Conservation (phyloP, 1,140 invertebrate species). For the Ruditapes philippinarum region DNA sequence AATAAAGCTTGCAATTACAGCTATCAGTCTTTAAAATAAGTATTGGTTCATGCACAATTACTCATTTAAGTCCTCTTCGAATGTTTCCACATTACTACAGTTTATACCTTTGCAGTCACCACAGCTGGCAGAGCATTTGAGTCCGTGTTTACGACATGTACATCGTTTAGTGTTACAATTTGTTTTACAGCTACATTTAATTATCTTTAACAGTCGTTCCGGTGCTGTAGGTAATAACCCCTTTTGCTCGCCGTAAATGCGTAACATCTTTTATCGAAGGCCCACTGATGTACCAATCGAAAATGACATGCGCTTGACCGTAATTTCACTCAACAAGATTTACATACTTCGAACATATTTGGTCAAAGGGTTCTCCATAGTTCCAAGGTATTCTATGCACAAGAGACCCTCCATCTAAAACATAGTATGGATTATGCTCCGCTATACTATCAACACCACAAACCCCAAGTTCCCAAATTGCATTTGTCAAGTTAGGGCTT, state of each 20-base stretch:
- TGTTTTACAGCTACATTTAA: constrained; percentile 70
- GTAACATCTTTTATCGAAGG: constrained; percentile 45
- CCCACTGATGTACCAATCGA: constrained; percentile 8
- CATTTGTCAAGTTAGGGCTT: constrained; percentile 67
- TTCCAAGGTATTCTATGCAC: constrained; percentile 45
- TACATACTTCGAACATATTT: background rate
- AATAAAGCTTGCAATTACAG: too few relatives aligned
- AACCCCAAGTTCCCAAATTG: constrained; percentile 53
- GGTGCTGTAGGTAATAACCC: constrained; percentile 53
- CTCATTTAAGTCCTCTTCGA: too few relatives aligned
- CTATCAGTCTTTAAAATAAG: too few relatives aligned
- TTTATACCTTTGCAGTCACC: constrained; percentile 55
- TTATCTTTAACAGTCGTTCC: constrained; percentile 54
- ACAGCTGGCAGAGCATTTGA: constrained; percentile 59
- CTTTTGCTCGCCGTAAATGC: background rate
- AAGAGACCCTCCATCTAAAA: constrained; percentile 44
- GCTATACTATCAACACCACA: background rate
- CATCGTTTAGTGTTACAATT: constrained; percentile 69
- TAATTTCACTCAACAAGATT: background rate
- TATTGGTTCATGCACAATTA: too few relatives aligned
- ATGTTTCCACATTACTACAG: constrained; percentile 1
- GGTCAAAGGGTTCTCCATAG: background rate
- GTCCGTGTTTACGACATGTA: constrained; percentile 59
- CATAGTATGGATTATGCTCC: constrained; percentile 30
- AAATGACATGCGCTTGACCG: background rate